Base-by-base conservation (phyloP, 2,113 vertebrate genomes). In the Manacus vitellinus region DNA sequence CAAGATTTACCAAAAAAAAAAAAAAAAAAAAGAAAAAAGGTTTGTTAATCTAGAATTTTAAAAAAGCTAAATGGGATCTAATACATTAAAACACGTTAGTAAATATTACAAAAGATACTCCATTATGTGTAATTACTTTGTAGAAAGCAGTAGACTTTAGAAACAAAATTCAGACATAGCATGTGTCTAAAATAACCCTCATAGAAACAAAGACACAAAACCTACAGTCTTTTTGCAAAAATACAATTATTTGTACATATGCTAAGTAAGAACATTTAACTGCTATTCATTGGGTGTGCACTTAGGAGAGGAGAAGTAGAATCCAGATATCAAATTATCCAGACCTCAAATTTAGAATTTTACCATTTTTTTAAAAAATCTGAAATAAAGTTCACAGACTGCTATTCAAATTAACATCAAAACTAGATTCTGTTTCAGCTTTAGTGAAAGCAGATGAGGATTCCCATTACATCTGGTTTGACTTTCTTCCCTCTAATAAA, bases 381-480 rank as follows among this genome's bases (percentile, higher is more conserved):
- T 76, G 78, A 96, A 94, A 72, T 88, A 88, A 6, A 14, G 7
- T 74, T 96, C 74, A 75, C 61, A 88, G 74, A 22, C 88, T 85
- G 47, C 61, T 93, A 54, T 89, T 95, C 47, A 74, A 89, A 88
- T 89, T 89, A 82, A 85, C 88, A 89, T 95, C 56, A 92, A 78
- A 94, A 89, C 61, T 82, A 89, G 88, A 74, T 85, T 78, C 70
- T 88, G 9, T 96, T 96, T 92, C 91, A 71, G 14, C 92, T 95
- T 93, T 96, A 96, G 73, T 89, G 74, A 70, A 95, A 95, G 82
- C 94, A 94, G 96, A 94, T 93, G 94, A 94, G 52, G 77, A 88
- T 93, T 93, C 59, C 78, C 70, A 85, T 93, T 89, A 75, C 94
- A 96, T 95, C 85, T 95, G 94, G 73, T 95, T 94, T 74, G 82